Evolutionary conservation across 2,888 invertebrate genomes (phyloP).

Genomic region (Cynaeus angustus): DNA sequence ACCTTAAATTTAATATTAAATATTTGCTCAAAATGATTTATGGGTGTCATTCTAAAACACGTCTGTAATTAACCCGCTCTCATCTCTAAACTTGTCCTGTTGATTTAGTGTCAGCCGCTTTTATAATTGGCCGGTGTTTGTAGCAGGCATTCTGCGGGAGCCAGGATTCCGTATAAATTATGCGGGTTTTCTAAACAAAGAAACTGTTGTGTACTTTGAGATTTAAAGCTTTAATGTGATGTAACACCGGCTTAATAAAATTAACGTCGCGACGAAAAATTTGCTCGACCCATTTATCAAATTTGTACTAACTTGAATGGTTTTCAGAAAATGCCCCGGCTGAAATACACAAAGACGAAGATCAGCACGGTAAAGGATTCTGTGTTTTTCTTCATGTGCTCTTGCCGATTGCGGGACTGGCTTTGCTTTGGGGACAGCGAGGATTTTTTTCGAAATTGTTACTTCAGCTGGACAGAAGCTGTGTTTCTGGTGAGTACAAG

Average conservation of each 20-base stretch:
- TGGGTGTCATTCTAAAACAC: no score
- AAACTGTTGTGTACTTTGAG: slow-evolving; percentile 57
- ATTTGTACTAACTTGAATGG: slow-evolving; percentile 8
- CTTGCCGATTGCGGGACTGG: slow-evolving; percentile 75
- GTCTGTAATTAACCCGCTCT: slow-evolving; percentile 54
- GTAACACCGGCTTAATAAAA: slow-evolving; percentile 48
- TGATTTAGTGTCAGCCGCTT: slow-evolving; percentile 56
- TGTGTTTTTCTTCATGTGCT: slow-evolving; percentile 73
- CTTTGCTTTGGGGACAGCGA: slow-evolving; percentile 75
- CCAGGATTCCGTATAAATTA: slow-evolving; percentile 57
- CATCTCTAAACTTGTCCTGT: slow-evolving; percentile 53
- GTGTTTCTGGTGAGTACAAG: slow-evolving; percentile 72
- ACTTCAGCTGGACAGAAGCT: slow-evolving; percentile 74
- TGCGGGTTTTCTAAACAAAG: slow-evolving; percentile 59
- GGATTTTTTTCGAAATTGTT: slow-evolving; percentile 74
- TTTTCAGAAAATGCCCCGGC: slow-evolving; percentile 53
- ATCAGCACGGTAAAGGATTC: slow-evolving; percentile 50
- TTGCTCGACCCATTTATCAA: slow-evolving; percentile 30
- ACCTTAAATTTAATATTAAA: no score
- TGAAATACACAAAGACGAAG: slow-evolving; percentile 42
- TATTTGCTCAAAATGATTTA: no score
- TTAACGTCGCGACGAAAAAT: slow-evolving; percentile 47
- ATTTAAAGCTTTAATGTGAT: slow-evolving; percentile 51
- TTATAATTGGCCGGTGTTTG: slow-evolving; percentile 57
- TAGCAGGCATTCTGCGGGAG: slow-evolving; percentile 55